These are phyloP conservation scores for Adineta ricciae DNA, from an alignment of 2,888 invertebrate species.

Conservation along the genomic window DNA sequence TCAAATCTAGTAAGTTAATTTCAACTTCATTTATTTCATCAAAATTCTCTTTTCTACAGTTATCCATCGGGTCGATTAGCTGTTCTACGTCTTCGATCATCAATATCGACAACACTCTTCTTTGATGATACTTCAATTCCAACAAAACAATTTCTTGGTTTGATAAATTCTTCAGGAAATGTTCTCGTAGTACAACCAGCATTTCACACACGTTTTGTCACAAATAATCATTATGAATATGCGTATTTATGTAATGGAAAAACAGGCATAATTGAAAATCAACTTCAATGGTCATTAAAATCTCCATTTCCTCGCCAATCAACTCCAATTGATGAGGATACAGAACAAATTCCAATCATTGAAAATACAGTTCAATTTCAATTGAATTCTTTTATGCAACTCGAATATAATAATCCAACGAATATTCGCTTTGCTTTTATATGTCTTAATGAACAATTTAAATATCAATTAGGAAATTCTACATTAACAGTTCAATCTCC, in stretches of 20 bases:
- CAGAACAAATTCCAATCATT: neutral
- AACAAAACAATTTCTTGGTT: neutral
- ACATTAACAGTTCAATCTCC: neutral
- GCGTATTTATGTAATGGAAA: constrained; percentile 10
- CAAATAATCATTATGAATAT: neutral
- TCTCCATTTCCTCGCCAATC: neutral
- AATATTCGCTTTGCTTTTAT: neutral
- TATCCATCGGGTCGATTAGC: constrained; percentile 17
- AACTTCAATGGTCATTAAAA: neutral
- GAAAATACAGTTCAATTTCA: neutral
- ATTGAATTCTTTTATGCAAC: constrained; percentile 13
- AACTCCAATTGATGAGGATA: neutral
- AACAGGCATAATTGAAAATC: neutral
- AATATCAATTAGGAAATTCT: neutral
- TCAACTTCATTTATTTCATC: neutral
- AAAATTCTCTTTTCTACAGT: neutral
- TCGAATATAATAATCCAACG: neutral
- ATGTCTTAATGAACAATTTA: neutral
- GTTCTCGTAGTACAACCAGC: neutral
- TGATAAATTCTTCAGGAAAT: neutral
- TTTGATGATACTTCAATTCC: neutral
- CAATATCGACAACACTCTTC: neutral
- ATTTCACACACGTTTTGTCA: neutral
- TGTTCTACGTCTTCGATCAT: neutral
- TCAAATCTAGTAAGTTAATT: neutral